Percentiles rank a stretch among this genome's conserved stretches.
Evolutionary conservation across 2,797 vertebrate species (phyloP).

Genomic region (Chelon labrosus): DNA sequence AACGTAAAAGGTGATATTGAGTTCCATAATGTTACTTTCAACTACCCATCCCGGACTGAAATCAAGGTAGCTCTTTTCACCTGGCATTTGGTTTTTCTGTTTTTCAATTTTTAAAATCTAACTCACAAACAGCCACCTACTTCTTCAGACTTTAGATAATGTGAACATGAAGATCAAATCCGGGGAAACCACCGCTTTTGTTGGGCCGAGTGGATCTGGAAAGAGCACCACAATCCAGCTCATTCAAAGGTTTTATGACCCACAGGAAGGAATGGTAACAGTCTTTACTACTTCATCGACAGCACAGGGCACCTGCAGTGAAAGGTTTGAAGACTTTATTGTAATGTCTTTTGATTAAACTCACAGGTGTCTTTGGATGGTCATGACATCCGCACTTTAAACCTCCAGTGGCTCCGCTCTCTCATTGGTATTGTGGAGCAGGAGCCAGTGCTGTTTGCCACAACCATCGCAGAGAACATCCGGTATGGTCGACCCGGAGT

Average conservation of each 20-base stretch:
- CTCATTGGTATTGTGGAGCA: slow-evolving; percentile 87
- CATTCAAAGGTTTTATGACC: slow-evolving; percentile 88
- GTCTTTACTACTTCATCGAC: background rate
- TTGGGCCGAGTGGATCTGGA: slow-evolving; percentile 87
- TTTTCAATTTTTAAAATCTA: background rate
- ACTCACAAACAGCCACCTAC: background rate
- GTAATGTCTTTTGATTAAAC: background rate
- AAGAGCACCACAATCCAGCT: slow-evolving; percentile 86
- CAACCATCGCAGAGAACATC: slow-evolving; percentile 87
- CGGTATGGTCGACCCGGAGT: slow-evolving; percentile 79
- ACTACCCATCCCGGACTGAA: slow-evolving; percentile 94
- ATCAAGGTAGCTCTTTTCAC: slow-evolving; percentile 86
- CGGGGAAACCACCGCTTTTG: slow-evolving; percentile 86
- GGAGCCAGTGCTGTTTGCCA: slow-evolving; percentile 86
- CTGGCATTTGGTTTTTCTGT: background rate
- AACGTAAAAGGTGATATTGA: slow-evolving; percentile 93
- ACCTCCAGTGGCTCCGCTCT: slow-evolving; percentile 86
- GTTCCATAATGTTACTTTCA: slow-evolving; percentile 93
- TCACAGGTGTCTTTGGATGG: slow-evolving; percentile 85
- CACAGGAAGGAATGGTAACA: slow-evolving; percentile 84
- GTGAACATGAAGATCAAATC: slow-evolving; percentile 80
- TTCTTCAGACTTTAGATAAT: slow-evolving; percentile 83
- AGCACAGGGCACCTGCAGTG: background rate
- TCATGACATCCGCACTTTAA: slow-evolving; percentile 84
- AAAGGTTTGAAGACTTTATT: background rate